Evolutionary conservation across 2,888 invertebrate genomes (phyloP), one percentile per base, ranked within the genome.

Genomic region (Pemphredon lugubris): DNA sequence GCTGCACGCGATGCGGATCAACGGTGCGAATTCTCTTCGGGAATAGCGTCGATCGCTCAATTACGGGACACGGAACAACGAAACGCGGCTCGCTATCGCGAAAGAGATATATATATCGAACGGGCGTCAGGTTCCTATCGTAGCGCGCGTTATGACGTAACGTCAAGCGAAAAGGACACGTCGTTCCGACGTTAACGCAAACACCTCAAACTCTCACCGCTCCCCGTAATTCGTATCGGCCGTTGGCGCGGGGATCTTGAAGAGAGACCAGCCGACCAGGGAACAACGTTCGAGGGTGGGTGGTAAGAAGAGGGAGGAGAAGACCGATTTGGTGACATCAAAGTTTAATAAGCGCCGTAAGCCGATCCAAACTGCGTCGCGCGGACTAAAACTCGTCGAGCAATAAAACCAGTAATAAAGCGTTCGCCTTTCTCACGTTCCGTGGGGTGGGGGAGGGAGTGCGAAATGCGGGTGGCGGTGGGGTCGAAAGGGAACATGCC

Each of bases 331-430:
- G 76, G 75, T 73, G 78, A 78, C 78, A 78, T 78, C 75, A 78
- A 78, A 75, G 79, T 79, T 79, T 79, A 79, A 79, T 79, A 79
- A 79, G 79, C 79, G 75, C 75, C 77, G 70, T 79, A 74, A 76
- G 74, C 71, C 70, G 77, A 75, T 75, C 70, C 67, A 68, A 69
- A 53, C 66, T 73, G 66, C 75, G 77, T 66, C 53, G 44, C 60
- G 47, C 65, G 40, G 63, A 51, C 71, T 75, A 79, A 79, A 82
- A 81, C 67, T 81, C 78, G 73, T 53, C 78, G 77, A 76, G 87
- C 83, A 87, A 86, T 87, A 86, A 88, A 88, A 83, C 65, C 76
- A 60, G 85, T 77, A 87, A 87, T 87, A 87, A 87, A 84, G 83
- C 81, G 77, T 76, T 75, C 73, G 75, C 51, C 75, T 75, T 70